Evolutionary conservation across 1,140 invertebrate species (phyloP), one percentile per base, ranked within the genome.

Genomic region (Leptinotarsa texana): DNA sequence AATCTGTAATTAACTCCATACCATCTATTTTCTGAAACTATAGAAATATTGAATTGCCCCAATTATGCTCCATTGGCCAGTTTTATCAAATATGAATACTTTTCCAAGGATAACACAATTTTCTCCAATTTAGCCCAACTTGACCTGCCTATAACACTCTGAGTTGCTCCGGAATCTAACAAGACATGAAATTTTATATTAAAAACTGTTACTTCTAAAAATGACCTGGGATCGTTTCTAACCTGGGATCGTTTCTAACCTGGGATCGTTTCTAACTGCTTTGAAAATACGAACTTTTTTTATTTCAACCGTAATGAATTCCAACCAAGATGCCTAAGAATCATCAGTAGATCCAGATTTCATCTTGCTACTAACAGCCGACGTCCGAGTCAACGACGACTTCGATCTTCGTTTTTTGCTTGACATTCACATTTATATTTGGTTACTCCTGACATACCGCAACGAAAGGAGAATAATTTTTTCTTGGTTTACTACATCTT

Each of bases 151-250:
- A 72, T 72, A 0, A 72, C 17, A 13, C 49, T 62, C 27, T 62
- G 70, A n/a, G 70, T 6, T 33, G 70, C 70, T 13, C 70, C 70
- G 2, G 70, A 72, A 61, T 72, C 70, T 18, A 72, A 24, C n/a
- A 72, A 62, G 18, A 57, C 48, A 24, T n/a, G 1, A 61, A 72
- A 61, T 4, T 21, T 61, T 8, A 6, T 15, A 17, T 27, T 57
- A 72, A 63, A 72, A 61, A 72, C 27, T 4, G 0, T 61, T 18
- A 72, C 70, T 5, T 63, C 27, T 13, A 72, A 42, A 48, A 63
- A 72, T n/a, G 70, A 21, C 13, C 70, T 33, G 3, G 69, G 15
- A 33, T 71, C 48, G n/a, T 71, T 71, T 4, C 21, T 2, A 49
- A 61, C 21, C 69, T 8, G 3, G 69, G 15, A 33, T 71, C 48